phyloP scores from a whole-genome alignment of 2,888 invertebrate species.

The Eupithecia centaureata region DNA sequence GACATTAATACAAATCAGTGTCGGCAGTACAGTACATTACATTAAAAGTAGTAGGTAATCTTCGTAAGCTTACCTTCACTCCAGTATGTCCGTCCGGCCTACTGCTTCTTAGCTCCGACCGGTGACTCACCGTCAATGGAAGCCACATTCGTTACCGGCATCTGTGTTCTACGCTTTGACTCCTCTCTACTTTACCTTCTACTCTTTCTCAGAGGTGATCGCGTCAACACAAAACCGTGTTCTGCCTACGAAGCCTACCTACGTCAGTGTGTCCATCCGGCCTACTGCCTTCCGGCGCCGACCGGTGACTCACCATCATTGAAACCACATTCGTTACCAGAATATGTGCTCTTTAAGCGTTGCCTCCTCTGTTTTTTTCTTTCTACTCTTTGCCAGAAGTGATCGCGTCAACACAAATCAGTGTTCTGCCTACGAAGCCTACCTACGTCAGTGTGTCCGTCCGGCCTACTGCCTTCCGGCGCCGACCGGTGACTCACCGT shows the following conservation, averaged over 20 bases:
- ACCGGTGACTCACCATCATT: too few species aligned
- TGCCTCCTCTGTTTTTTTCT: too few species aligned
- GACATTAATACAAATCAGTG: too few species aligned
- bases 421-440: slow-evolving; percentile 32
- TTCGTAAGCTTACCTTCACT: too few species aligned
- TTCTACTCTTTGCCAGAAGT: slow-evolving; percentile 15
- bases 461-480: slow-evolving; percentile 15
- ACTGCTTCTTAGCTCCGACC: not conserved
- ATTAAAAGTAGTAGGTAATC: too few species aligned
- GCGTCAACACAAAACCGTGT: slow-evolving; percentile 29
- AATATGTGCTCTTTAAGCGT: too few species aligned
- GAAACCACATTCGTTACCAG: too few species aligned
- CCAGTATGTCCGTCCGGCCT: not conserved
- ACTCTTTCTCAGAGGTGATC: slow-evolving; percentile 14
- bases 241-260: slow-evolving; percentile 19
- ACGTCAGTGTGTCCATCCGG: not conserved
- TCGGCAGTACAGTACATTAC: too few species aligned
- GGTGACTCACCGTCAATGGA: not conserved
- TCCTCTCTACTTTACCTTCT: not conserved
- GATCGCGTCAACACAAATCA: slow-evolving; percentile 28
- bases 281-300: too few species aligned
- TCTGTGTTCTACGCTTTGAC: too few species aligned
- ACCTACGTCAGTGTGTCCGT: slow-evolving; percentile 36
- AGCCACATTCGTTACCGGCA: too few species aligned
- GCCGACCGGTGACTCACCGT: slow-evolving; percentile 34